Evolutionary conservation across 2,888 invertebrate species (phyloP).

Genomic region (Smittia aterrima): DNA sequence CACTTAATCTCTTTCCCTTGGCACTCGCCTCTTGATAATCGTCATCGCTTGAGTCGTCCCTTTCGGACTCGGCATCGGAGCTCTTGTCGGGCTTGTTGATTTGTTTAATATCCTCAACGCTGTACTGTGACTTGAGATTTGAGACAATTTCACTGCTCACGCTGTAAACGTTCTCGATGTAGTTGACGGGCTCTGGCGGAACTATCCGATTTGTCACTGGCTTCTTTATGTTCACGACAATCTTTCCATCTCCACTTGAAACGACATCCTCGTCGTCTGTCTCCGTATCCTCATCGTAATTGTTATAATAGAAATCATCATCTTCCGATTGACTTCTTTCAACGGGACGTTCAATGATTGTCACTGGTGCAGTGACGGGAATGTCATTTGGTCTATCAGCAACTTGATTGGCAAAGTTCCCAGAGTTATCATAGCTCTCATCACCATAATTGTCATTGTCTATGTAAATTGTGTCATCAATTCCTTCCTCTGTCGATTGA

Average conservation of each 20-base stretch:
- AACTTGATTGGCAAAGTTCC: constrained; percentile 17
- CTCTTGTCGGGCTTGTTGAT: constrained; percentile 25
- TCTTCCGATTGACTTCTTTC: constrained; percentile 11
- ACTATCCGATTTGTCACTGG: background rate
- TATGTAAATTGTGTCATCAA: constrained; percentile 37
- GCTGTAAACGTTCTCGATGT: constrained; percentile 43
- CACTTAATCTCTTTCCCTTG: constrained; percentile 47
- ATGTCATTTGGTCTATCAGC: background rate
- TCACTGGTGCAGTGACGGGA: constrained; percentile 16
- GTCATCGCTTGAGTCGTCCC: constrained; percentile 42
- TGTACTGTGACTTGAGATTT: constrained; percentile 32
- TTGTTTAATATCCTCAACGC: background rate
- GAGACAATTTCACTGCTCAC: constrained; percentile 44
- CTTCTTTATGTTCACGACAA: constrained; percentile 28
- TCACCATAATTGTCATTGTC: constrained; percentile 38
- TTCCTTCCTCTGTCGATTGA: background rate
- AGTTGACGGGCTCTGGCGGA: background rate
- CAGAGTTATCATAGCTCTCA: constrained; percentile 23
- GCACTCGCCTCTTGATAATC: constrained; percentile 47
- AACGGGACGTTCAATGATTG: constrained; percentile 30
- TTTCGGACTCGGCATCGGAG: background rate
- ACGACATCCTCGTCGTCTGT: constrained; percentile 34
- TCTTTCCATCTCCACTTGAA: constrained; percentile 33
- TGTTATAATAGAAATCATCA: constrained; percentile 33
- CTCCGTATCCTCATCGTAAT: constrained; percentile 22